These are phyloP conservation scores for Drosophila cognata DNA, from an alignment of 2,888 invertebrate species.

Conservation along the genomic window DNA sequence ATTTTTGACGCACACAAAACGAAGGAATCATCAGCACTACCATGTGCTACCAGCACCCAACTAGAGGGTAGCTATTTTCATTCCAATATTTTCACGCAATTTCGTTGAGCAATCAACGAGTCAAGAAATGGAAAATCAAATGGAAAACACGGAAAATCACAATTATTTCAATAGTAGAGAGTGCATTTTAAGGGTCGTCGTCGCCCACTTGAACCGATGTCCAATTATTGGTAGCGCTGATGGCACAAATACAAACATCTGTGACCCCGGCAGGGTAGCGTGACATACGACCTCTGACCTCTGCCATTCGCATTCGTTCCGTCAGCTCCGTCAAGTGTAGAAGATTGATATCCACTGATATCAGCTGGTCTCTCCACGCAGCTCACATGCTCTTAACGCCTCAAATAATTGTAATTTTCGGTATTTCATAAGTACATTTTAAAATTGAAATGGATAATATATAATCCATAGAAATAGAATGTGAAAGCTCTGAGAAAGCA, in stretches of 20 bases:
- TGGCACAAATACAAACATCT: slow-evolving; percentile 74
- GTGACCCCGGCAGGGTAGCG: slow-evolving; percentile 70
- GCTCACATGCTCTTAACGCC: slow-evolving; percentile 10
- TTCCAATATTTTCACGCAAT: slow-evolving; percentile 50
- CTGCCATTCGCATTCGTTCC: slow-evolving; percentile 62
- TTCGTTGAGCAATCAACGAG: slow-evolving; percentile 38
- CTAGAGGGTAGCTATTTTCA: slow-evolving; percentile 20
- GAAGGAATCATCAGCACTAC: slow-evolving; percentile 45
- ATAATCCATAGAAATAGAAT: too few relatives aligned
- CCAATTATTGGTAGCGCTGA: slow-evolving; percentile 71
- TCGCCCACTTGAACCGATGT: slow-evolving; percentile 64
- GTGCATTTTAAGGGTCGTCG: slow-evolving; percentile 30
- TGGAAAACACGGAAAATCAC: slow-evolving; percentile 70
- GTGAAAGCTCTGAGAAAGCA: too few relatives aligned
- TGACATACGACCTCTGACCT: slow-evolving; percentile 50
- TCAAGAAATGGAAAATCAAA: slow-evolving; percentile 67
- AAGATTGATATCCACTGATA: slow-evolving; percentile 63
- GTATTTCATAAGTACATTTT: slow-evolving; percentile 10
- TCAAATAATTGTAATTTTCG: slow-evolving; percentile 19
- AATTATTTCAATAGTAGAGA: slow-evolving; percentile 51
- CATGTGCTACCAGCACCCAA: slow-evolving; percentile 27
- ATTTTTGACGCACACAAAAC: slow-evolving; percentile 58
- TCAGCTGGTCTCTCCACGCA: slow-evolving; percentile 22
- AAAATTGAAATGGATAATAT: not conserved
- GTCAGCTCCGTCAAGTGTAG: slow-evolving; percentile 42